Evolutionary conservation across 2,888 invertebrate species (phyloP), one percentile per base, ranked within the genome.

Genomic region (Mesorhabditis sp.): DNA sequence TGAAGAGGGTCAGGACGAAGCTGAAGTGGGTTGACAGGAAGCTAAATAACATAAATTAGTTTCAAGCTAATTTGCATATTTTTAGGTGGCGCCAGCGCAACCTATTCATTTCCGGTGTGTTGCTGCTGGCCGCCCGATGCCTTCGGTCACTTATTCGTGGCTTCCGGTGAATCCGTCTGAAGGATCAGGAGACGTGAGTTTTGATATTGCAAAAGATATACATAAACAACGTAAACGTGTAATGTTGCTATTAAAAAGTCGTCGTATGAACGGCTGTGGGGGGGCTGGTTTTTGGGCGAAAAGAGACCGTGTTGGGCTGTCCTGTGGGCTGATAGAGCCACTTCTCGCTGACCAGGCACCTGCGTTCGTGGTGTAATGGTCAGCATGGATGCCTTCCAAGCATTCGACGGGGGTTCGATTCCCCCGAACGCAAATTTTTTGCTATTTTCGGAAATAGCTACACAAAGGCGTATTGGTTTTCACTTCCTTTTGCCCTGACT

Each of bases 41-140:
- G 58, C 10, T 50, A 50, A 50, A 50, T 50, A 50, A 10, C n/a
- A n/a, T 50, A 50, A 28, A 28, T 28, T 28, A 13, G 7, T 28
- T 10, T 6, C 43, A 7, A 65, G 42, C 42, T 28, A n/a, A 45
- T 5, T 10, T 44, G 43, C 4, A 28, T 6, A 42, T 5, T 15
- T 50, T 50, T 50, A 50, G n/a, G 83, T 85, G 4, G 81, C 82
- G 50, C 84, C 84, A 10, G 73, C 74, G 10, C 83, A 83, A 70
- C 76, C 78, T 5, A 83, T 84, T 69, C 79, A 81, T 61, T 84
- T 84, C 78, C 76, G 82, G 65, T 84, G 84, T 68, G 74, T 85
- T n/a, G 78, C 81, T 43, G 82, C 82, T 43, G 84, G 84, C n/a
- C 77, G 84, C 13, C 84, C 84, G 13, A 78, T 78, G 72, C 84